phyloP scores from a whole-genome alignment of 2,797 vertebrate genomes.

The Leuciscus waleckii region DNA sequence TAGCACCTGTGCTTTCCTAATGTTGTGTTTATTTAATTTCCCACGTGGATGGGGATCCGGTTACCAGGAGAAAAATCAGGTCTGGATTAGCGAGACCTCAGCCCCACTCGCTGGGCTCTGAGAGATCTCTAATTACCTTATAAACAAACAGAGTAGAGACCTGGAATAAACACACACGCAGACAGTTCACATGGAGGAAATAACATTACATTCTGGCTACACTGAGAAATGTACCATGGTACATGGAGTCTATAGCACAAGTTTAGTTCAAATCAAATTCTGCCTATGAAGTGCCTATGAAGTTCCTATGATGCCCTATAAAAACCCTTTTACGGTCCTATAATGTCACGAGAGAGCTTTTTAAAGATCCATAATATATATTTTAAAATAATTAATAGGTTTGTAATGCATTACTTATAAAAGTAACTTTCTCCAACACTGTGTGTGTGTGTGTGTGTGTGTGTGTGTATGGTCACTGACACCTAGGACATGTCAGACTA shows the following conservation, averaged over 20 bases:
- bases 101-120: conserved; percentile 45
- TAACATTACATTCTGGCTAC: background rate
- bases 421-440: too few species aligned
- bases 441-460: too few species aligned
- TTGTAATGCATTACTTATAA: too few species aligned
- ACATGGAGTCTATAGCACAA: background rate
- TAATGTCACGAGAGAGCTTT: background rate
- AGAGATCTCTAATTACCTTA: conserved; percentile 40
- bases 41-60: conserved; percentile 66
- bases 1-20: conserved; percentile 56
- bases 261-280: background rate
- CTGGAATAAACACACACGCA: conserved; percentile 44
- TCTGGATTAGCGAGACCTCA: conserved; percentile 77
- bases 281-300: background rate
- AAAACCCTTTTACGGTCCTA: background rate
- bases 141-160: conserved; percentile 39
- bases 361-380: background rate
- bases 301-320: background rate
- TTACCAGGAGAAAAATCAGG: conserved; percentile 73
- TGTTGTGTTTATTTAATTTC: conserved; percentile 62
- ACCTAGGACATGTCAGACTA: too few species aligned
- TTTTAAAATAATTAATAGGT: background rate
- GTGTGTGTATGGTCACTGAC: too few species aligned
- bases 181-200: conserved; percentile 18
- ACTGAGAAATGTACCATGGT: background rate